phyloP scores from a whole-genome alignment of 1,140 invertebrate species.

The Apocrypta bakeri region DNA sequence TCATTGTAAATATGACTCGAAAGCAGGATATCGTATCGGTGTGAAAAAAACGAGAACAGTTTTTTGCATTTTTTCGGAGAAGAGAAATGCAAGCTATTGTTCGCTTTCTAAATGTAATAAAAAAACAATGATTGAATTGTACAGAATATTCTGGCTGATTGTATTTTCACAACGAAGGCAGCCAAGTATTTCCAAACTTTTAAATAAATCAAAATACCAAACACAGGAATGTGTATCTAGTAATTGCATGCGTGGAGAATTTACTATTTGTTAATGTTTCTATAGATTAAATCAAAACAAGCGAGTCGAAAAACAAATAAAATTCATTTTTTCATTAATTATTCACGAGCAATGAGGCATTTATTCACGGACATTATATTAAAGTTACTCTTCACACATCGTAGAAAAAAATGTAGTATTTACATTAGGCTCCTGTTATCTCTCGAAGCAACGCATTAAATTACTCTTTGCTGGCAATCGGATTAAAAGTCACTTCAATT shows the following conservation, averaged over 20 bases:
- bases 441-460: too few species aligned
- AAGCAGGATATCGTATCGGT: neutral
- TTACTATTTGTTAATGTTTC: neutral
- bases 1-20: too few species aligned
- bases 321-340: neutral
- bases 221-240: neutral
- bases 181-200: neutral
- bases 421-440: too few species aligned
- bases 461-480: neutral
- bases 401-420: too few species aligned
- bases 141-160: too few species aligned
- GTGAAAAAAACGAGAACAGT: too few species aligned
- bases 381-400: too few species aligned
- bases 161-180: too few species aligned
- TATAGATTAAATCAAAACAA: neutral
- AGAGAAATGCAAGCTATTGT: neutral
- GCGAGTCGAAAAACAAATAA: neutral
- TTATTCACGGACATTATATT: too few species aligned
- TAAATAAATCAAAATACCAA: neutral
- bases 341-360: too few species aligned
- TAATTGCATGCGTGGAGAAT: neutral
- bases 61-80: neutral
- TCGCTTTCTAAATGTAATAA: neutral
- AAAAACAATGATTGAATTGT: neutral
- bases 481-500: constrained; percentile 25